A percentile compares a stretch with the other conserved stretches of the same genome.
phyloP scores from a whole-genome alignment of 2,797 vertebrate genomes.

The Melanogrammus aeglefinus region DNA sequence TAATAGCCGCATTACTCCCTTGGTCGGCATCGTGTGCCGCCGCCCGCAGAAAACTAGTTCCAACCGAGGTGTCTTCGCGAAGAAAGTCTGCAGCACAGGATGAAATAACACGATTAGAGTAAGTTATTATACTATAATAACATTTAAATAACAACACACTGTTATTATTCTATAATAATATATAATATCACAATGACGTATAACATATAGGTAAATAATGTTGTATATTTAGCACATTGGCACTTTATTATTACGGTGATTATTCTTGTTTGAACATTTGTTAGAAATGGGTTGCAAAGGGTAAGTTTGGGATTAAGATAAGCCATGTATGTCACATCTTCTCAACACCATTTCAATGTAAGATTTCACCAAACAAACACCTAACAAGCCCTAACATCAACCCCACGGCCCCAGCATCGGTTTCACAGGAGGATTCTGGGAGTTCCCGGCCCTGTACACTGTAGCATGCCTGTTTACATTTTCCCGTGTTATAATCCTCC shows the following conservation, averaged over 20 bases:
- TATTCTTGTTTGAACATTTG: background rate
- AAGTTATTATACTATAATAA: background rate
- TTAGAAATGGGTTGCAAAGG: no score
- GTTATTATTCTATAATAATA: background rate
- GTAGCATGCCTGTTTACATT: background rate
- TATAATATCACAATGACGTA: background rate
- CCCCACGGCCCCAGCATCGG: background rate
- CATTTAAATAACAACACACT: background rate
- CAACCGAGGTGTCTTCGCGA: slow-evolving; percentile 81
- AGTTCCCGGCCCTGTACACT: background rate
- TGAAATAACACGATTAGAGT: background rate
- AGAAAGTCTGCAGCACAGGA: slow-evolving; percentile 77
- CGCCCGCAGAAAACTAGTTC: slow-evolving; percentile 82
- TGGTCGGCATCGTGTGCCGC: slow-evolving; percentile 86
- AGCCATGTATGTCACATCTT: no score
- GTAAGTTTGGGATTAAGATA: no score
- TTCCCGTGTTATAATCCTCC: background rate
- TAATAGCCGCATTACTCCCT: slow-evolving; percentile 83
- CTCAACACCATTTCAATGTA: no score
- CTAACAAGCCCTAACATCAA: background rate
- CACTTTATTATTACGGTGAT: background rate
- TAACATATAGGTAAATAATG: background rate
- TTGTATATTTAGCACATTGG: background rate
- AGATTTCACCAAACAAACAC: no score
- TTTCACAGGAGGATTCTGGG: background rate